phyloP scores from a whole-genome alignment of 2,888 invertebrate species.

The Lithodes maja region DNA sequence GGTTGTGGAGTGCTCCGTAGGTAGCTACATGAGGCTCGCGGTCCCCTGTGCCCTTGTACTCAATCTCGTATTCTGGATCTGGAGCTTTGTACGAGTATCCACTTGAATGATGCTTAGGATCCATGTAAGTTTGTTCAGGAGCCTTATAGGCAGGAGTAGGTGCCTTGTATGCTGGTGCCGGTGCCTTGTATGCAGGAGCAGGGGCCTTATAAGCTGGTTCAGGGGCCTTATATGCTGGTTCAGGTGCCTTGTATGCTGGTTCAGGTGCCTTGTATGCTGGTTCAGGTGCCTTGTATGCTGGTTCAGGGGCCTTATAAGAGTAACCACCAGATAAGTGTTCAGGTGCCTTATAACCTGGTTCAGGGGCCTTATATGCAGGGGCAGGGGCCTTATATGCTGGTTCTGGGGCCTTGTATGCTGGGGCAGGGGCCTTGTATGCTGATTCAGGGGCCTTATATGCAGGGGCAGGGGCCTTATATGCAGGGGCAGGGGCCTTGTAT shows the following conservation, averaged over 20 bases:
- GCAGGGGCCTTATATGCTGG: conserved; percentile 43
- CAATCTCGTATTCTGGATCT: conserved; percentile 9
- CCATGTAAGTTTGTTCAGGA: conserved; percentile 6
- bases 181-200: conserved; percentile 29
- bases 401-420: conserved; percentile 32
- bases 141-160: conserved; percentile 41
- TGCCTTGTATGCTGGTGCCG: conserved; percentile 25
- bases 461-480: neutral
- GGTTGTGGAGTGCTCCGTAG: conserved; percentile 30
- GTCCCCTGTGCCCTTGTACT: conserved; percentile 9
- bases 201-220: conserved; percentile 36
- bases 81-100: conserved; percentile 35
- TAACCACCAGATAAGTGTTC: conserved; percentile 19
- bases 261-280: conserved; percentile 18
- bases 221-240: conserved; percentile 48
- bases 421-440: conserved; percentile 11
- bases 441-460: conserved; percentile 9
- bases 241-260: conserved; percentile 8
- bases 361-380: conserved; percentile 23
- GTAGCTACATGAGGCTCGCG: conserved; percentile 37
- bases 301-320: conserved; percentile 50
- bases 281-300: conserved; percentile 45
- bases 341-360: conserved; percentile 37
- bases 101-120: neutral
- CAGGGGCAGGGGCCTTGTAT: conserved; percentile 49